Evolutionary conservation across 2,888 invertebrate species (phyloP).

Genomic region (Phyllotreta striolata): DNA sequence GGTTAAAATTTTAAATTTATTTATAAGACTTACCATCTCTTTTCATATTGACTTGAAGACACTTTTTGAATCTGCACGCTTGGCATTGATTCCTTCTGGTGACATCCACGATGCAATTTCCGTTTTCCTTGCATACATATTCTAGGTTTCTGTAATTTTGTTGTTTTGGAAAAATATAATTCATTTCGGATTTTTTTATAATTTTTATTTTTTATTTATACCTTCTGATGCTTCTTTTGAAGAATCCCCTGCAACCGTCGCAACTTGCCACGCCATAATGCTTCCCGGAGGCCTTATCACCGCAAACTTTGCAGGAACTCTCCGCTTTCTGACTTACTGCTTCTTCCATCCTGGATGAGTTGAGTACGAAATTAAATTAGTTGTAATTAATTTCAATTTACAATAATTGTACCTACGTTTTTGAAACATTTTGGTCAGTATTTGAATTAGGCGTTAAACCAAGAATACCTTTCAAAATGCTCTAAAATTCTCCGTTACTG

Average conservation of each 20-base stretch:
- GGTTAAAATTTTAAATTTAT: background rate
- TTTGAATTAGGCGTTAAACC: too few species aligned
- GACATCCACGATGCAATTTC: conserved; percentile 88
- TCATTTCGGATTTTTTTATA: too few species aligned
- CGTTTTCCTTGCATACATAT: conserved; percentile 91
- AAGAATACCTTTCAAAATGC: too few species aligned
- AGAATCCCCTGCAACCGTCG: conserved; percentile 91
- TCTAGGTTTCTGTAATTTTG: conserved; percentile 75
- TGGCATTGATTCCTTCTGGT: conserved; percentile 94
- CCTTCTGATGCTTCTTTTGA: conserved; percentile 91
- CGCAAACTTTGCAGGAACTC: conserved; percentile 84
- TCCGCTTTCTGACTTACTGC: conserved; percentile 62
- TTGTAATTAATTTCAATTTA: too few species aligned
- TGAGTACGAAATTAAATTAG: too few species aligned
- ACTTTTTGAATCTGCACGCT: conserved; percentile 91
- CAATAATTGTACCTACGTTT: too few species aligned
- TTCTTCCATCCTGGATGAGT: conserved; percentile 54
- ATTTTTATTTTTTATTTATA: too few species aligned
- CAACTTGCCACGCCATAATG: conserved; percentile 92
- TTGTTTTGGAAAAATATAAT: background rate
- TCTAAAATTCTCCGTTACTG: too few species aligned
- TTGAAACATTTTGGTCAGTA: too few species aligned
- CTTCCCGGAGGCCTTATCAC: conserved; percentile 85
- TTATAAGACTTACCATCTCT: conserved; percentile 77
- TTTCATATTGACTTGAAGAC: conserved; percentile 92